A percentile compares a stretch with the other conserved stretches of the same genome.
phyloP scores from a whole-genome alignment of 2,797 vertebrate species.

The Halcyon smyrnensis region DNA sequence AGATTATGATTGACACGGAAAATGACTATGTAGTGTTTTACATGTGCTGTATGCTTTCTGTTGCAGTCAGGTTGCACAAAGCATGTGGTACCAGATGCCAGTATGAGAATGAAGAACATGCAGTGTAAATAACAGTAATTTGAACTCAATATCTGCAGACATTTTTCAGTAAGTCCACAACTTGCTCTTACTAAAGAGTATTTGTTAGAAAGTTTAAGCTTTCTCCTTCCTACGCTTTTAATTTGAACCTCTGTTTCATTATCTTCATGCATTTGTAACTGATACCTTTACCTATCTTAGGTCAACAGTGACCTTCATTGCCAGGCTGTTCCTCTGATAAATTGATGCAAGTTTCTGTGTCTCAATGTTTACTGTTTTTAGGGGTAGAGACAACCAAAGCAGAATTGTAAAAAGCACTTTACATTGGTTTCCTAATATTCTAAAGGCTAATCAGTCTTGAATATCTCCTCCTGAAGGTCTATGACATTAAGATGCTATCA shows the following conservation, averaged over 20 bases:
- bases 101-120: background rate
- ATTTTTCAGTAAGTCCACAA: background rate
- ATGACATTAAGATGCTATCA: background rate
- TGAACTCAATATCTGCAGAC: background rate
- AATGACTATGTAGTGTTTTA: background rate
- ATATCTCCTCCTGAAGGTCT: background rate
- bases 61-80: background rate
- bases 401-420: background rate
- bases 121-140: background rate
- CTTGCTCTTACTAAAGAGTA: background rate
- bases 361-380: background rate
- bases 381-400: background rate
- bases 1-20: background rate
- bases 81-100: background rate
- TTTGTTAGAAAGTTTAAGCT: background rate
- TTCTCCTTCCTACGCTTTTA: background rate
- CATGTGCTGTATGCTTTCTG: background rate
- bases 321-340: background rate
- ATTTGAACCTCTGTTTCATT: background rate
- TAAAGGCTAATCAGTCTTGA: background rate
- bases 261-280: background rate
- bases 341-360: background rate
- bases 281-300: background rate
- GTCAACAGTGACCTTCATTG: background rate
- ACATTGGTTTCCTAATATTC: background rate